A percentile compares a stretch with the other conserved stretches of the same genome.
Conservation (phyloP, 2,888 invertebrate species). For the Apodemia zela region DNA sequence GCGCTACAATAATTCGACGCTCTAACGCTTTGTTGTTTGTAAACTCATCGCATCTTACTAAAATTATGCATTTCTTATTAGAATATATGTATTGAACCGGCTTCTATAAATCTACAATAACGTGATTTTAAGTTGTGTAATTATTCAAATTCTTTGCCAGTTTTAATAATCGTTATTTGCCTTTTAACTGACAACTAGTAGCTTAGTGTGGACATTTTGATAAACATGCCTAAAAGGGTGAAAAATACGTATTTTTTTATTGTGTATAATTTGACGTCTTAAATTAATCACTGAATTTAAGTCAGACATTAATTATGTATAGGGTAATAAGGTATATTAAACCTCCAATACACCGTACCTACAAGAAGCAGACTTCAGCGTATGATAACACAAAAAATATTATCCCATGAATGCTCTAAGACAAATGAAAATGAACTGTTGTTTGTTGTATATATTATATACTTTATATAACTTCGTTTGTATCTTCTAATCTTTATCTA, state of each 20-base stretch:
- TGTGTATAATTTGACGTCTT: background rate
- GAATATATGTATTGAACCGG: background rate
- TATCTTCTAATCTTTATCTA: conserved; percentile 3
- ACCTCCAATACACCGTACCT: background rate
- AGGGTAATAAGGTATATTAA: background rate
- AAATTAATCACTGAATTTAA: background rate
- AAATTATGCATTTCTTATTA: too few relatives aligned
- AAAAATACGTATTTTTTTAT: background rate
- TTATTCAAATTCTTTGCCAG: background rate
- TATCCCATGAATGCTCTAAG: conserved; percentile 2
- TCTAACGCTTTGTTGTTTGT: too few relatives aligned
- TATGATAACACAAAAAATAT: background rate
- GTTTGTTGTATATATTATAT: conserved; percentile 15
- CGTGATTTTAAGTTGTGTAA: background rate
- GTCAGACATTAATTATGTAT: background rate
- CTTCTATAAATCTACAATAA: background rate
- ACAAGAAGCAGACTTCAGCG: background rate
- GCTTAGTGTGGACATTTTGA: background rate
- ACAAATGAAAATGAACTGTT: background rate
- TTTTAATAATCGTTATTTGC: background rate
- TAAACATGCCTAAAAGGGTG: too few relatives aligned
- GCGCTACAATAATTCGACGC: too few relatives aligned
- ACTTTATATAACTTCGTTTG: conserved; percentile 4
- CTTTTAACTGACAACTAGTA: background rate
- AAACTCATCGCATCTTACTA: too few relatives aligned